phyloP scores from a whole-genome alignment of 2,888 invertebrate genomes.

The Luffia ferchaultella region DNA sequence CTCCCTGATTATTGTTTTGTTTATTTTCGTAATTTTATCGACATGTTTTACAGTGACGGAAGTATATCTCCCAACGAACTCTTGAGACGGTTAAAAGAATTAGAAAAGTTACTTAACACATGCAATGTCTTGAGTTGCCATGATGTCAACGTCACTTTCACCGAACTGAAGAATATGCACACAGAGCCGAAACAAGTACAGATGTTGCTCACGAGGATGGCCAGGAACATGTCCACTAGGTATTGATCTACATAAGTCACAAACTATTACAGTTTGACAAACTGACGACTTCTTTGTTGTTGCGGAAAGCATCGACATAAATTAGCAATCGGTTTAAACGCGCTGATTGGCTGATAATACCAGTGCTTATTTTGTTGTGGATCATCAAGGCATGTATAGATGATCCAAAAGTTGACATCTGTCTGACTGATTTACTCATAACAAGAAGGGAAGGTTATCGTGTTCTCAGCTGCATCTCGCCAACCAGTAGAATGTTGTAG shows the following conservation, averaged over 20 bases:
- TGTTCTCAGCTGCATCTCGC: no score
- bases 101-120: conserved; percentile 56
- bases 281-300: conserved; percentile 5
- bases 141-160: conserved; percentile 50
- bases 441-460: no score
- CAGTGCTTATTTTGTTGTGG: no score
- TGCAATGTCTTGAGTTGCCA: conserved; percentile 52
- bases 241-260: conserved; percentile 9
- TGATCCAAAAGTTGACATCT: no score
- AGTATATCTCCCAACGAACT: conserved; percentile 36
- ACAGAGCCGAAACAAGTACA: conserved; percentile 23
- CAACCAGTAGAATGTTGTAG: no score
- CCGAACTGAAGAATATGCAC: conserved; percentile 27
- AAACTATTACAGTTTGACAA: conserved; percentile 15
- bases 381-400: no score
- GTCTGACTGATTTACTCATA: no score
- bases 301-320: no score
- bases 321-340: no score
- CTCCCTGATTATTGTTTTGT: no score
- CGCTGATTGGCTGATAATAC: no score
- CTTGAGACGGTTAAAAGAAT: conserved; percentile 53
- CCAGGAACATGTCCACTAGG: conserved; percentile 24
- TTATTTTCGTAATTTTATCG: no score
- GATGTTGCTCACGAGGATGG: conserved; percentile 39
- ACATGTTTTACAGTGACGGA: conserved; percentile 37